Base-by-base conservation (phyloP, 1,140 invertebrate species). In the Brachionus manjavacas region DNA sequence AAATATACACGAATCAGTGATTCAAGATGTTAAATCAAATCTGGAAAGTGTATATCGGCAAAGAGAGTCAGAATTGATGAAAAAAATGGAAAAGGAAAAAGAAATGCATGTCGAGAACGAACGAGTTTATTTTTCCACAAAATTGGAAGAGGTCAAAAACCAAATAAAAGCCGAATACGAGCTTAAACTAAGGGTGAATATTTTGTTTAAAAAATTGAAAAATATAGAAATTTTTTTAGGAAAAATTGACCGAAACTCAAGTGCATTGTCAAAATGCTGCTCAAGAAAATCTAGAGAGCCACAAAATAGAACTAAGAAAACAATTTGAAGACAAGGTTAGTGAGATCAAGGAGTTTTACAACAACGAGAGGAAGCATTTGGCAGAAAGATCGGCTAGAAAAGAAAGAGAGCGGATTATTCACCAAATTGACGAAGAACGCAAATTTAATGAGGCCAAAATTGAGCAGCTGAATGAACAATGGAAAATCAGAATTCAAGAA, bases 11-110 rank as follows among this genome's bases (percentile, higher is more conserved):
- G 68, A 72, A 16, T 39, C 68, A 16, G 20, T 72, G 31, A 9
- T 72, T 72, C 31, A 41, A 41, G 39, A 72, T 72, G 39, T 72
- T 41, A 14, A 41, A 39, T 20, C 31, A 2, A 16, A 41, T 20
- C 23, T 72, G 14, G 68, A 72, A 72, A 72, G 16, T 8, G 9
- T 72, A 4, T 72, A 72, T 20, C 31, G 31, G 4, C 28, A 72
- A 72, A 14, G 68, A 8, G 68, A 72, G 16, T 41, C 12, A 16
- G 68, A 72, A 41, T 20, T 72, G 6, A 41, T 72, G 28, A 43
- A 72, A 72, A 72, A 72, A 72, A 8, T 39, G n/a, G 68, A 72
- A 72, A 39, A 72, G 8, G 68, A 72, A 72, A 72, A 72, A 72
- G 31, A 72, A 46, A 72, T 72, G 68, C 3, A 72, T 20, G 3